Evolutionary conservation across 1,140 invertebrate genomes (phyloP), one percentile per base, ranked within the genome.

Genomic region (Apocrypta bakeri): DNA sequence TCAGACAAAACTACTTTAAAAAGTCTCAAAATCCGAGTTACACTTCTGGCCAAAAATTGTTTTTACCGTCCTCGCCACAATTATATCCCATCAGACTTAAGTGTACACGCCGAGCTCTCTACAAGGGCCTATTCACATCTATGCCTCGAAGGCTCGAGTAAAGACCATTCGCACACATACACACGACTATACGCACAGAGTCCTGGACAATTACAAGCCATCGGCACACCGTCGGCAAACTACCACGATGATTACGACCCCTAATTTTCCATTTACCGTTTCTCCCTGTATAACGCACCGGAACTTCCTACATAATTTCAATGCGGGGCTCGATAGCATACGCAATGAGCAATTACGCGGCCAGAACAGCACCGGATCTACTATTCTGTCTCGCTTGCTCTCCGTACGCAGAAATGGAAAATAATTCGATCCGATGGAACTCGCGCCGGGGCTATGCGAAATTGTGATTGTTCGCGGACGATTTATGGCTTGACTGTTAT

Each of bases 221-320:
- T 81, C 71, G 71, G 56, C 71, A 40, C 68, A 42, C 56, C 40
- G 3, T 37, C 11, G 21, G 48, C 69, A 75, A 81, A 74, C 79
- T 81, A 75, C 63, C 71, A 33, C 37, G 79, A 66, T 68, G 72
- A 81, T 75, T 74, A 31, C 79, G 72, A 37, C 63, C 79, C 64
- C 79, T 81, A 81, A 81, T 81, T 81, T 81, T 74, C 79, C 79
- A 81, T 75, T 81, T 75, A 75, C 72, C 72, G 33, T 68, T 66
- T 63, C 27, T 37, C 24, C 14, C 24, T 27, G n/a, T 66, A 74
- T 64, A 81, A 74, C 71, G 79, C 71, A 56, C 72, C 33, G 48
- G 56, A 81, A 81, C 71, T 81, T 81, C 33, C 79, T 48, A 75
- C 79, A 68, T 81, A 81, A 81, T 81, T 81, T 81, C 79, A 81